A percentile compares a stretch with the other conserved stretches of the same genome.
phyloP scores from a whole-genome alignment of 2,888 invertebrate genomes.

The Tineola bisselliella region DNA sequence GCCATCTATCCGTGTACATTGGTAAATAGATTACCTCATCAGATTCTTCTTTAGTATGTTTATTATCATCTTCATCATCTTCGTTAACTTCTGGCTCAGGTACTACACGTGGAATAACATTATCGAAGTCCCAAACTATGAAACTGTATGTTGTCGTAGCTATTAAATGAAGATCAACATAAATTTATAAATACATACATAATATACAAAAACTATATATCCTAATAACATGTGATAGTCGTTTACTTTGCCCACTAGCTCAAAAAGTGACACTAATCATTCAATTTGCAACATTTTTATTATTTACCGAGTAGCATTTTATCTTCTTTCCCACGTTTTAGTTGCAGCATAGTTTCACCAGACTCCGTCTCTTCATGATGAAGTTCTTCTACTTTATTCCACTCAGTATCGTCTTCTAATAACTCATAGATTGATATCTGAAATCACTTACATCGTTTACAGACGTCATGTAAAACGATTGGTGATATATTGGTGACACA shows the following conservation, averaged over 20 bases:
- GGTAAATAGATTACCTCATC: constrained; percentile 13
- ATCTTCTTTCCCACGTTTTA: constrained; percentile 85
- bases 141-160: constrained; percentile 85
- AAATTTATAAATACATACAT: too few relatives aligned
- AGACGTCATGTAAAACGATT: too few relatives aligned
- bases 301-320: constrained; percentile 79
- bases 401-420: constrained; percentile 61
- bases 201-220: too few relatives aligned
- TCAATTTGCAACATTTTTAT: too few relatives aligned
- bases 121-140: constrained; percentile 81
- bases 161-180: too few relatives aligned
- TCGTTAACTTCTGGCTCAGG: constrained; percentile 30
- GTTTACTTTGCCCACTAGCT: too few relatives aligned
- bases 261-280: background rate
- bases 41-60: constrained; percentile 26
- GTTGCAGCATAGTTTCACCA: constrained; percentile 79
- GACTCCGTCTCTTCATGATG: constrained; percentile 75
- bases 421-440: constrained; percentile 52
- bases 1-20: too few relatives aligned
- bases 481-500: too few relatives aligned
- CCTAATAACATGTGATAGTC: too few relatives aligned
- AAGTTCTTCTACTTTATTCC: constrained; percentile 72
- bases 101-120: constrained; percentile 43
- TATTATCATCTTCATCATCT: constrained; percentile 27
- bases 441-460: too few relatives aligned